Conservation (phyloP, 2,797 vertebrate species). For the Pristis pectinata region DNA sequence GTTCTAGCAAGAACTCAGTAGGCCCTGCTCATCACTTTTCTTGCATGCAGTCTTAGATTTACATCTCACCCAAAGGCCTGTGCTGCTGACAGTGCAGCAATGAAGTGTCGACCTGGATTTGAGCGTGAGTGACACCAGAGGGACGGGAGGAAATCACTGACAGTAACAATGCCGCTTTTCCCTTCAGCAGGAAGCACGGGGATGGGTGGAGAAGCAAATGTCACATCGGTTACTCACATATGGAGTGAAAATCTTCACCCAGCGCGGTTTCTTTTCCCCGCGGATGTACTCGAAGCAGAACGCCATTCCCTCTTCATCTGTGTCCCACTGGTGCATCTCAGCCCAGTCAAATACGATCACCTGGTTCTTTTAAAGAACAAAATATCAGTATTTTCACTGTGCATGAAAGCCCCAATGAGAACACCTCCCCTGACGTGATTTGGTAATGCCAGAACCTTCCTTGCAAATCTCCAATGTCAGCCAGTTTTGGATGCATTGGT, state of each 20-base stretch:
- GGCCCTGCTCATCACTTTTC: too few relatives aligned
- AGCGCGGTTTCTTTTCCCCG: conserved; percentile 93
- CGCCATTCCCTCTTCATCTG: conserved; percentile 92
- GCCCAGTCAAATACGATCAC: conserved; percentile 91
- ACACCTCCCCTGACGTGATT: neutral
- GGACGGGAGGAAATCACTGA: neutral
- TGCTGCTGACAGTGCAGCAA: neutral
- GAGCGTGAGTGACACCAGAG: neutral
- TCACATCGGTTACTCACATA: conserved; percentile 68
- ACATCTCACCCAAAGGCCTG: neutral
- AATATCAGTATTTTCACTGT: neutral
- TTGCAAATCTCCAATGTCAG: neutral
- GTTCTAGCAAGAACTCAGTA: neutral
- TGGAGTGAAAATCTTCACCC: conserved; percentile 97
- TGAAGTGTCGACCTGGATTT: neutral
- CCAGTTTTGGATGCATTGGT: neutral
- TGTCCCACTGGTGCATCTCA: conserved; percentile 97
- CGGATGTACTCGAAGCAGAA: conserved; percentile 93
- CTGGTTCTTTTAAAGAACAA: conserved; percentile 70
- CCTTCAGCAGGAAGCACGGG: neutral
- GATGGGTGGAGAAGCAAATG: neutral
- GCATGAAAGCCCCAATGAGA: too few relatives aligned
- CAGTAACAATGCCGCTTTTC: neutral
- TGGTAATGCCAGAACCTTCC: neutral
- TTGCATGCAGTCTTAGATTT: too few relatives aligned